Conservation (phyloP, 1,140 invertebrate species). For the Ganaspis sp. region DNA sequence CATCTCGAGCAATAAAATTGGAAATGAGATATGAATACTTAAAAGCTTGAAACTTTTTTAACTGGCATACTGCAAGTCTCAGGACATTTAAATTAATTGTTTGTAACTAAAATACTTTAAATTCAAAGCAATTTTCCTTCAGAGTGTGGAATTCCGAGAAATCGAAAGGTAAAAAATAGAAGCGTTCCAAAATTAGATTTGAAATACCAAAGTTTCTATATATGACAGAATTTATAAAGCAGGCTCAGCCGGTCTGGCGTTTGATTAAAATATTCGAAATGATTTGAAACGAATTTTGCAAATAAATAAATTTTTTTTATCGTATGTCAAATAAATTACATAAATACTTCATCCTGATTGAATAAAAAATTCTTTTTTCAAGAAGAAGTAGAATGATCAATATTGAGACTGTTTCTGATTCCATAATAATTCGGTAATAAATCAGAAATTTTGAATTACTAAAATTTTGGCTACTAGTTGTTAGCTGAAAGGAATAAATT, state of each 20-base stretch:
- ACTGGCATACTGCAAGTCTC: not conserved
- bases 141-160: not conserved
- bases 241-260: too few species aligned
- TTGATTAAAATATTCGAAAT: too few species aligned
- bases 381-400: too few species aligned
- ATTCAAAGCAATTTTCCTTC: not conserved
- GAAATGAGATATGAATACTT: conserved; percentile 6
- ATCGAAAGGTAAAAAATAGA: not conserved
- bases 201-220: not conserved
- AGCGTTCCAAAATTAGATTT: not conserved
- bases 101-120: not conserved
- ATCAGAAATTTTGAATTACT: too few species aligned
- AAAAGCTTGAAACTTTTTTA: not conserved
- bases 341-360: too few species aligned
- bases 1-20: not conserved
- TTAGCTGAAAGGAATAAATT: not conserved
- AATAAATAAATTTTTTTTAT: too few species aligned
- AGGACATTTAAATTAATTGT: not conserved
- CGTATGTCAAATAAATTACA: too few species aligned
- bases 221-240: too few species aligned
- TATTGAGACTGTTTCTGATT: too few species aligned
- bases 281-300: too few species aligned
- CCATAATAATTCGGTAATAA: too few species aligned
- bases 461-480: not conserved
- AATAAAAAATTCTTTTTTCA: too few species aligned